Evolutionary conservation across 2,888 invertebrate species (phyloP).

Genomic region (Deladenus siricidicola): DNA sequence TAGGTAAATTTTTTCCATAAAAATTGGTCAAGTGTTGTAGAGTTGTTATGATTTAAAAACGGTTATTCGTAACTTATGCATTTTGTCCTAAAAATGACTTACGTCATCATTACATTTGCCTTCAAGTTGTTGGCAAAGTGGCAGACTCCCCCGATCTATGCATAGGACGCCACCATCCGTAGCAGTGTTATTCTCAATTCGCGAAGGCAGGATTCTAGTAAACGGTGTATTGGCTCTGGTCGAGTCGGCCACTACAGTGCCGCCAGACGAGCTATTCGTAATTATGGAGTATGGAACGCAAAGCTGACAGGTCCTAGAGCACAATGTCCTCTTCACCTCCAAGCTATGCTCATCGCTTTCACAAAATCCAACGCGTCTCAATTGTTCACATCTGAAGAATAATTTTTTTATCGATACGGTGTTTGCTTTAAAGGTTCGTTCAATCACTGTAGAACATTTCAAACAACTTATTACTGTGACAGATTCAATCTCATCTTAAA

Average conservation of each 20-base stretch:
- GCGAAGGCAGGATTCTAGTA: neutral
- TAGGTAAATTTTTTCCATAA: too few relatives aligned
- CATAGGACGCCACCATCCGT: neutral
- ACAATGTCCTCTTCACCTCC: conserved; percentile 1
- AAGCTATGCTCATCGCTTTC: conserved; percentile 2
- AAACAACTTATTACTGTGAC: neutral
- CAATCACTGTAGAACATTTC: neutral
- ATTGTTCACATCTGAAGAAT: conserved; percentile 1
- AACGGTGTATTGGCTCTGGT: neutral
- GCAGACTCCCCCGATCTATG: too few relatives aligned
- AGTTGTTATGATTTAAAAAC: too few relatives aligned
- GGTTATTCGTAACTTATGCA: too few relatives aligned
- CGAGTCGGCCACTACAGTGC: neutral
- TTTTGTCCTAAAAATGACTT: too few relatives aligned
- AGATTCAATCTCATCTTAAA: neutral
- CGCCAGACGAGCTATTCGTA: neutral
- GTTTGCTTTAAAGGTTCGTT: neutral
- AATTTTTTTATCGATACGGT: neutral
- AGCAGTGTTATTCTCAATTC: neutral
- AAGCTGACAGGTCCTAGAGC: neutral
- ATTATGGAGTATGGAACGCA: neutral
- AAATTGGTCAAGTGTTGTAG: too few relatives aligned
- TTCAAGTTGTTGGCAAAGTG: too few relatives aligned
- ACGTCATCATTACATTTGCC: too few relatives aligned
- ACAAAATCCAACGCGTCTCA: conserved; percentile 1